These are phyloP conservation scores for Mesoclemmys tuberculata DNA, from an alignment of 2,113 vertebrate species.

Conservation along the genomic window DNA sequence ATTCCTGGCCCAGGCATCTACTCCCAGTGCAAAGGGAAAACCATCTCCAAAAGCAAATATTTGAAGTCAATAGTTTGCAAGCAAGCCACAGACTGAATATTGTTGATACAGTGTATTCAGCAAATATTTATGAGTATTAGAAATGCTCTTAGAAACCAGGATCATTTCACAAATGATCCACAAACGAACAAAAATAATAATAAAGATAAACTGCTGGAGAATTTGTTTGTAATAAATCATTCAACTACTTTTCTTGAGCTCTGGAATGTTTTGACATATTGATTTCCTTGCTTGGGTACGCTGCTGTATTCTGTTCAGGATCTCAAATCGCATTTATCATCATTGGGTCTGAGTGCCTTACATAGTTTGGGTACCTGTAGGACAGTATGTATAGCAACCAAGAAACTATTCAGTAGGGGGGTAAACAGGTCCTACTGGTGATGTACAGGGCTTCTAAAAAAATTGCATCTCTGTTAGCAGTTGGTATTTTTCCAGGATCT, in stretches of 20 bases:
- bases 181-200: not conserved
- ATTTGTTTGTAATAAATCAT: not conserved
- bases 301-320: not conserved
- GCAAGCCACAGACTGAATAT: not conserved
- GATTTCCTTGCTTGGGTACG: not conserved
- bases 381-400: not conserved
- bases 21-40: not conserved
- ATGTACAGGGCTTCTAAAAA: not conserved
- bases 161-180: not conserved
- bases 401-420: not conserved
- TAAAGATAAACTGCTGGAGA: not conserved
- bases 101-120: not conserved
- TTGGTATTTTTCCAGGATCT: not conserved
- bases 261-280: not conserved
- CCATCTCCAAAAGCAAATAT: not conserved
- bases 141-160: not conserved
- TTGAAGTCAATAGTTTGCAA: not conserved
- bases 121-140: rapidly evolving
- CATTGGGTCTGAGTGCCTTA: not conserved
- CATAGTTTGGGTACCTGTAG: not conserved
- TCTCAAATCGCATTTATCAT: not conserved
- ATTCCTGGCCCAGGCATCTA: not conserved
- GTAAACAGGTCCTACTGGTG: not conserved
- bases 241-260: not conserved
- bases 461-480: not conserved